These are phyloP conservation scores for Phyllostomus discolor DNA, from an alignment of 2,113 vertebrate genomes.

Conservation along the genomic window DNA sequence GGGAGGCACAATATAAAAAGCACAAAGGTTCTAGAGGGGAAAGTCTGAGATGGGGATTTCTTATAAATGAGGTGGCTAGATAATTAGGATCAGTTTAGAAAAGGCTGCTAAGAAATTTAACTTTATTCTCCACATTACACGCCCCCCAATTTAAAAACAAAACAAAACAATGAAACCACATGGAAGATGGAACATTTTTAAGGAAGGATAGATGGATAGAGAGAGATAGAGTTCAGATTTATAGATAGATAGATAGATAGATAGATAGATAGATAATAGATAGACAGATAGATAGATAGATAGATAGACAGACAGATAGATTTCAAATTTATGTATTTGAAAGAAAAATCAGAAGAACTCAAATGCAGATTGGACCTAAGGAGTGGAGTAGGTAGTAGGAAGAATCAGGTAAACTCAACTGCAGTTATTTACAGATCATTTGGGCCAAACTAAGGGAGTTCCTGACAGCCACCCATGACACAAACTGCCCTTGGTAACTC, in stretches of 20 bases:
- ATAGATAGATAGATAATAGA: background rate
- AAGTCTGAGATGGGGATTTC: background rate
- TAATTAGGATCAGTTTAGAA: background rate
- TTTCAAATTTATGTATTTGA: background rate
- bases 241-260: background rate
- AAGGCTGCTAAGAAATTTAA: background rate
- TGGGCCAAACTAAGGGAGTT: background rate
- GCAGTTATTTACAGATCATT: background rate
- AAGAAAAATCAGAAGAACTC: background rate
- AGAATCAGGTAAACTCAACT: background rate
- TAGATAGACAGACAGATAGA: background rate
- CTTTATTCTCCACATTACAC: background rate
- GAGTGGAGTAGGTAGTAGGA: background rate
- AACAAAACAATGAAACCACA: background rate
- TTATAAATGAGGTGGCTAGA: background rate
- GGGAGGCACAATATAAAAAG: background rate
- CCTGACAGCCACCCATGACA: background rate
- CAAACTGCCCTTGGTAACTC: background rate
- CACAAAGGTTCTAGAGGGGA: background rate
- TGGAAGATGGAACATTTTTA: constrained; percentile 1
- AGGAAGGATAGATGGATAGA: background rate
- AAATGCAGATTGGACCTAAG: background rate
- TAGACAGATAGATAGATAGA: background rate
- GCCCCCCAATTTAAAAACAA: accelerated
- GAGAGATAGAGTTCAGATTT: background rate